phyloP scores from a whole-genome alignment of 2,888 invertebrate species.

The Nomada flava region DNA sequence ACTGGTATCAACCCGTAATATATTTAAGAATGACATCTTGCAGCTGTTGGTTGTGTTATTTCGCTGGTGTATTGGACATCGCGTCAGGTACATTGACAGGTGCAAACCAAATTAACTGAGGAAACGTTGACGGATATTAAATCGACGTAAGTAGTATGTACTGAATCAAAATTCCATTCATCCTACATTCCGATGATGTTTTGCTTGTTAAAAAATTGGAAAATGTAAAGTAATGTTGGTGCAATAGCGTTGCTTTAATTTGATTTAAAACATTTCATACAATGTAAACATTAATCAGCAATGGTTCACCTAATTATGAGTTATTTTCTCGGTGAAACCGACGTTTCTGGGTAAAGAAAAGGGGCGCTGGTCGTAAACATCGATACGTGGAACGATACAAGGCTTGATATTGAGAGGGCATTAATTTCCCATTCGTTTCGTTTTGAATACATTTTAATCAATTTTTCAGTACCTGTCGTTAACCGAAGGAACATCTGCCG shows the following conservation, averaged over 20 bases:
- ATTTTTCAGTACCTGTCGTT: constrained; percentile 31
- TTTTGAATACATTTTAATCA: constrained; percentile 6
- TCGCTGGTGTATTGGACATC: not conserved
- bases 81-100: not conserved
- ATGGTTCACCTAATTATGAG: not conserved
- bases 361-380: not conserved
- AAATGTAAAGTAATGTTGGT: too few relatives aligned
- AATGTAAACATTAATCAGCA: too few relatives aligned
- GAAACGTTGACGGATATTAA: too few relatives aligned
- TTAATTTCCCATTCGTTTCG: not conserved
- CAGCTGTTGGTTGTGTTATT: not conserved
- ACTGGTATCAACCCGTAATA: not conserved
- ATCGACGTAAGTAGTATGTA: too few relatives aligned
- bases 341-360: not conserved
- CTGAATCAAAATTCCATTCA: too few relatives aligned
- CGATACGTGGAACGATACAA: not conserved
- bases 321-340: not conserved
- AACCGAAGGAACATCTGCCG: constrained; percentile 52
- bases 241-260: too few relatives aligned
- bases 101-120: too few relatives aligned
- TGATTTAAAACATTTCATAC: too few relatives aligned
- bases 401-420: not conserved
- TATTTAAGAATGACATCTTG: not conserved
- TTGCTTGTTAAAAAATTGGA: too few relatives aligned
- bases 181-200: too few relatives aligned